Evolutionary conservation across 2,888 invertebrate species (phyloP).

Genomic region (Ecliptopera silaceata): DNA sequence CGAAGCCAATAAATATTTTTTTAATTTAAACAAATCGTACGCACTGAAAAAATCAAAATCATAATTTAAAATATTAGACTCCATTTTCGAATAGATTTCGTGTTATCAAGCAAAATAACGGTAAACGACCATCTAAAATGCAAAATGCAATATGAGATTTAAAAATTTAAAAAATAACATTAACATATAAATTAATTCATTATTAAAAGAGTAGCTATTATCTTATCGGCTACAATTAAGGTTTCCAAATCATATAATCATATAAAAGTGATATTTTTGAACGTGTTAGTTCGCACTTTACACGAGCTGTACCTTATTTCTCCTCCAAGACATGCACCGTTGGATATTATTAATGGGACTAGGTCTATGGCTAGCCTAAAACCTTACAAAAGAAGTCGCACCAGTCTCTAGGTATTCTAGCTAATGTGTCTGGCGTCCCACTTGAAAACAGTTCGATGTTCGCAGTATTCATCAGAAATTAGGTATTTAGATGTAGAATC

Average conservation of each 20-base stretch:
- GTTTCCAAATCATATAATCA: neutral
- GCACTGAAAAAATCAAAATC: neutral
- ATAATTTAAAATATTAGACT: neutral
- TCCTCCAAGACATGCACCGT: slow-evolving; percentile 25
- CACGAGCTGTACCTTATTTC: slow-evolving; percentile 7
- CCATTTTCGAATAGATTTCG: neutral
- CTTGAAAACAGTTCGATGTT: slow-evolving; percentile 49
- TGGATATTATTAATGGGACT: slow-evolving; percentile 38
- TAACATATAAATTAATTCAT: neutral
- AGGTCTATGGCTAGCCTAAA: slow-evolving; percentile 53
- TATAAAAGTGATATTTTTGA: neutral
- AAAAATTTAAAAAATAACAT: neutral
- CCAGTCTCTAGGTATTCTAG: slow-evolving; percentile 67
- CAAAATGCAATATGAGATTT: neutral
- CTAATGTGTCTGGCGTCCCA: slow-evolving; percentile 77
- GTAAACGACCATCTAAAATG: neutral
- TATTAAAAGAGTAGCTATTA: neutral
- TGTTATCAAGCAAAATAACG: neutral
- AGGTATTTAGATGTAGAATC: slow-evolving; percentile 2
- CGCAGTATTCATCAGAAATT: slow-evolving; percentile 32
- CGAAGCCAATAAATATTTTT: no score
- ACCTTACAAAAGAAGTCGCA: slow-evolving; percentile 65
- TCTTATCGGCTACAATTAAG: neutral
- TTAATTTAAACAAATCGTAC: no score
- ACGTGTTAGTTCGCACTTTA: neutral